phyloP scores from a whole-genome alignment of 2,797 vertebrate species.

The Carapus acus region DNA sequence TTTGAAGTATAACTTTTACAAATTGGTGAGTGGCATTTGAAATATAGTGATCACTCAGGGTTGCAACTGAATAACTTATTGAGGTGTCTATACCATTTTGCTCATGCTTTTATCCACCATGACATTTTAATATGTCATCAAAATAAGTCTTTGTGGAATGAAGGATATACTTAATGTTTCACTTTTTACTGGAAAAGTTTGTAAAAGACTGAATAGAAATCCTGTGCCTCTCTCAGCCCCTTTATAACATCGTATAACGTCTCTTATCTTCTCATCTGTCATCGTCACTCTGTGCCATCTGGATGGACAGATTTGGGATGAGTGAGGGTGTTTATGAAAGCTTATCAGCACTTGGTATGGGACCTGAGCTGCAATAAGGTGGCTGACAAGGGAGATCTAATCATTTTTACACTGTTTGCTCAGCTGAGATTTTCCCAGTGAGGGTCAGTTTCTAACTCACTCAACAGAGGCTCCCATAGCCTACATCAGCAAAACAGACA shows the following conservation, averaged over 20 bases:
- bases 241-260: constrained; percentile 33
- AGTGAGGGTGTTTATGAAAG: constrained; percentile 61
- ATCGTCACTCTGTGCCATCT: constrained; percentile 59
- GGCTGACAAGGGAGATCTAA: constrained; percentile 39
- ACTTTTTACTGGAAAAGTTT: constrained; percentile 19
- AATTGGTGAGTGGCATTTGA: neutral
- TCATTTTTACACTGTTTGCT: constrained; percentile 29
- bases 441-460: too few species aligned
- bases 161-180: constrained; percentile 14
- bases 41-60: neutral
- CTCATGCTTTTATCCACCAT: neutral
- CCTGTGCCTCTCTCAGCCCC: constrained; percentile 34
- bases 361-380: constrained; percentile 33
- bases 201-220: constrained; percentile 21
- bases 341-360: constrained; percentile 53
- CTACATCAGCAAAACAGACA: constrained; percentile 14
- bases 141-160: too few species aligned
- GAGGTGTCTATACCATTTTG: neutral
- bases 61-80: constrained; percentile 5
- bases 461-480: constrained; percentile 13
- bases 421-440: constrained; percentile 22
- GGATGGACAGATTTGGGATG: constrained; percentile 61
- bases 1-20: too few species aligned
- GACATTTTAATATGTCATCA: neutral
- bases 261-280: constrained; percentile 31